Conservation (phyloP, 2,888 invertebrate species). For the Anarsia innoxiella region DNA sequence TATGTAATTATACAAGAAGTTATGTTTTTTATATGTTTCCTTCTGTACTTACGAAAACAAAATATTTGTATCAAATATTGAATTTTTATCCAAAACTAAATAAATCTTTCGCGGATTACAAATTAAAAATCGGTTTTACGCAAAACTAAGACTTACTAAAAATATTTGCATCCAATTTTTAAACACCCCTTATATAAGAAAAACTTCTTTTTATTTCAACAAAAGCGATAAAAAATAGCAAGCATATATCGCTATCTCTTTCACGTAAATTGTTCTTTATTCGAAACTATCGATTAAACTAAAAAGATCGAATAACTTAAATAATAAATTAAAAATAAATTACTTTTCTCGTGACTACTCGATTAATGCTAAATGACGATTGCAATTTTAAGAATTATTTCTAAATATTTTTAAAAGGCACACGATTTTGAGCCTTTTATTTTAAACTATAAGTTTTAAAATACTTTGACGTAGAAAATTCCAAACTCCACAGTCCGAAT, state of each 20-base stretch:
- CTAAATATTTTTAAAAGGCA: slow-evolving; percentile 1
- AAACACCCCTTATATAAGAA: too few species aligned
- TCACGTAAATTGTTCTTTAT: not conserved
- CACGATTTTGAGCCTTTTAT: not conserved
- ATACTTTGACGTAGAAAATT: not conserved
- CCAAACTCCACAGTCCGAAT: too few species aligned
- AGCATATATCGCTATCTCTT: not conserved
- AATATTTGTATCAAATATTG: too few species aligned
- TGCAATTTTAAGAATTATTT: not conserved
- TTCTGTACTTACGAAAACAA: too few species aligned
- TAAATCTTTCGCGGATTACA: too few species aligned
- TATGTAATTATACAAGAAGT: too few species aligned
- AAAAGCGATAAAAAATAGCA: not conserved
- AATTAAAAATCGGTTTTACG: too few species aligned
- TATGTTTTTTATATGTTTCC: too few species aligned
- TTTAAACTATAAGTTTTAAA: not conserved
- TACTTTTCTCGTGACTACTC: slow-evolving; percentile 1
- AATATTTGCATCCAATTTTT: too few species aligned
- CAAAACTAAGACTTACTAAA: too few species aligned
- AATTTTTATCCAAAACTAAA: too few species aligned
- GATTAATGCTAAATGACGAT: not conserved
- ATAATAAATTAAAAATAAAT: slow-evolving; percentile 8
- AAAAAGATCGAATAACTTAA: not conserved
- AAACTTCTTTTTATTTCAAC: too few species aligned
- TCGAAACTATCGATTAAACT: not conserved